Conservation (phyloP, 2,113 vertebrate genomes). For the Corynorhinus townsendii region DNA sequence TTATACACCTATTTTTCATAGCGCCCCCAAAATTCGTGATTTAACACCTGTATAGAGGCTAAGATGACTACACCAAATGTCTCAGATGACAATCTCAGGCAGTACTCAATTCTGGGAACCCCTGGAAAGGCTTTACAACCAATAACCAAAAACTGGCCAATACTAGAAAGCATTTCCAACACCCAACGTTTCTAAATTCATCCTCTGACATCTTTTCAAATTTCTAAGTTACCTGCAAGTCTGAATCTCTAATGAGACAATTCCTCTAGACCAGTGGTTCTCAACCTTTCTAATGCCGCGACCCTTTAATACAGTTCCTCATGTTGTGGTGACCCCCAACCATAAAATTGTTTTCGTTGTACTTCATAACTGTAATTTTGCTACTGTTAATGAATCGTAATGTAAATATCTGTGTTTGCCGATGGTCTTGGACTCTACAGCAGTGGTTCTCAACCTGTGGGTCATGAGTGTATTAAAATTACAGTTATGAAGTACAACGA, state of each 20-base stretch:
- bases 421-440: too few species aligned
- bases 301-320: too few species aligned
- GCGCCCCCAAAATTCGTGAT: neutral
- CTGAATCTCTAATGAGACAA: neutral
- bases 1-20: neutral
- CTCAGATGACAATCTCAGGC: neutral
- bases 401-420: too few species aligned
- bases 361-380: too few species aligned
- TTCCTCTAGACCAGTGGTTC: too few species aligned
- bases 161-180: neutral
- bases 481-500: too few species aligned
- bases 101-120: neutral
- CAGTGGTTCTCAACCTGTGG: too few species aligned
- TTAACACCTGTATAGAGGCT: neutral
- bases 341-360: too few species aligned
- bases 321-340: too few species aligned
- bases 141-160: neutral
- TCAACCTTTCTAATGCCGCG: too few species aligned
- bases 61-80: neutral
- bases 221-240: conserved; percentile 13
- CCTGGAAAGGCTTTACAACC: conserved; percentile 12
- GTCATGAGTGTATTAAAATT: too few species aligned
- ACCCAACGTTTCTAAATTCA: neutral
- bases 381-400: too few species aligned
- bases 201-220: conserved; percentile 12